Percentiles rank a stretch among this genome's conserved stretches.
These are phyloP conservation scores for Chrysolina haemoptera DNA, from an alignment of 2,888 invertebrate species.

Conservation along the genomic window DNA sequence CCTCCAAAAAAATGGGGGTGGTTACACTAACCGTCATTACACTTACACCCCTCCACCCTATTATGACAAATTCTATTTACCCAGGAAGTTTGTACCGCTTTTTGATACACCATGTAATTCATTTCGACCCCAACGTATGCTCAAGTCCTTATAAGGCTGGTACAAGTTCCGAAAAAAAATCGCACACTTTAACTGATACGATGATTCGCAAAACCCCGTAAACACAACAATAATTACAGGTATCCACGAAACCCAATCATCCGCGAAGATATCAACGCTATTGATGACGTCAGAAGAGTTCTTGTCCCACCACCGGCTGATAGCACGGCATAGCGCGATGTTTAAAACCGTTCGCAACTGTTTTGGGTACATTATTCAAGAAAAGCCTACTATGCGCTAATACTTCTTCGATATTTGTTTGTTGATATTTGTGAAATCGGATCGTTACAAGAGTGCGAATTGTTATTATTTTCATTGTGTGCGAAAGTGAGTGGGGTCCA, in stretches of 20 bases:
- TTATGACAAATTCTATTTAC: no score
- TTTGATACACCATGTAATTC: no score
- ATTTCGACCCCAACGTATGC: no score
- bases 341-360: constrained; percentile 22
- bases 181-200: background rate
- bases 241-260: background rate
- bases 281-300: background rate
- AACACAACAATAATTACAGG: constrained; percentile 14
- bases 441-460: background rate
- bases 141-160: no score
- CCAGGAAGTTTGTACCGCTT: no score
- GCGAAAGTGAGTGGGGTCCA: background rate
- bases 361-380: constrained; percentile 21
- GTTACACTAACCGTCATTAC: no score
- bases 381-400: constrained; percentile 19
- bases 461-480: background rate
- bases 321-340: constrained; percentile 8
- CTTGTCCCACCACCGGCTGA: constrained; percentile 6
- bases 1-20: no score
- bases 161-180: background rate
- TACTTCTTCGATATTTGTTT: constrained; percentile 13
- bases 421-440: constrained; percentile 20
- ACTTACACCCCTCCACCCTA: no score
- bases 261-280: constrained; percentile 1
- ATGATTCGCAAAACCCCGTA: background rate